Base-by-base conservation (phyloP, 2,113 vertebrate species). In the Trematomus loennbergii region DNA sequence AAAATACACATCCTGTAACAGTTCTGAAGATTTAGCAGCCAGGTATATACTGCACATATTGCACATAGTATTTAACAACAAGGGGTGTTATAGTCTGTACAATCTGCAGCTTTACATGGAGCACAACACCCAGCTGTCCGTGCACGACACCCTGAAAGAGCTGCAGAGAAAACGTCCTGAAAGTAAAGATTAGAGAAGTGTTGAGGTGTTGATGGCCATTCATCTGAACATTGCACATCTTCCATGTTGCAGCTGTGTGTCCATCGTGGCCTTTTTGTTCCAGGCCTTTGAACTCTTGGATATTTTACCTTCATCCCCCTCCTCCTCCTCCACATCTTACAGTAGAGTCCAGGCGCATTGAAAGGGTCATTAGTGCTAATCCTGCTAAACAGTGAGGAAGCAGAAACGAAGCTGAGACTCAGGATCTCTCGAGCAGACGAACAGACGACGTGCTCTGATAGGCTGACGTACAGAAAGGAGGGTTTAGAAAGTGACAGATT, bases 181-280 rank as follows among this genome's bases (percentile, higher is more conserved):
- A 90, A 92, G 83, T 81, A 75, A 85, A 89, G 88, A 92, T 92
- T 89, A 90, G 77, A 29, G n/a, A n/a, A n/a, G 86, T 89, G 87
- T 86, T 92, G 91, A 94, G 84, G 83, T 90, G 87, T 90, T 89
- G 89, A 91, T 84, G 84, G 89, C 86, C 83, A 94, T 92, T 95
- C 93, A 95, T 95, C 94, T 94, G 94, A 95, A 95, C 94, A 95
- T 94, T 95, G 91, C 91, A 73, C 83, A 88, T 92, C 78, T 93
- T 90, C 88, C 88, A 82, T 87, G 81, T 85, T 92, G 89, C 94
- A 94, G 92, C 93, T 93, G 90, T 79, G 72, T 79, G 58, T 78
- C 65, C 81, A 95, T 91, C 94, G 91, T 93, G 82, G 89, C 70
- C 89, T 95, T 95, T 91, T 94, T 94, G 93, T 95, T 93, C 91